Conservation (phyloP, 2,797 vertebrate genomes). For the Ceryle rudis region DNA sequence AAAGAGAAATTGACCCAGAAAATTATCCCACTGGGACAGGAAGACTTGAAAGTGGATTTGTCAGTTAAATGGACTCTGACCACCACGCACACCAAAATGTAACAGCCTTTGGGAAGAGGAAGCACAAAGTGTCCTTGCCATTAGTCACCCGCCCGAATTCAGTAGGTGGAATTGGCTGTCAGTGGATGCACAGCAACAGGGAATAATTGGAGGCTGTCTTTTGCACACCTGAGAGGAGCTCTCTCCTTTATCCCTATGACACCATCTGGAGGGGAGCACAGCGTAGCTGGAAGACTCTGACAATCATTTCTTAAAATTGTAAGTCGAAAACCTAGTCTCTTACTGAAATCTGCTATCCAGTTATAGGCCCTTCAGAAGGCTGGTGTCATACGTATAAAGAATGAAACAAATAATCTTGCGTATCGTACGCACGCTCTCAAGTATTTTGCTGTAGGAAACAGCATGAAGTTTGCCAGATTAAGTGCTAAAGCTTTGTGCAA, state of each 20-base stretch:
- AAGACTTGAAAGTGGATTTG: not conserved
- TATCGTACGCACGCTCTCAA: fast-evolving
- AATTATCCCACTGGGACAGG: not conserved
- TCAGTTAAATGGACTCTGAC: not conserved
- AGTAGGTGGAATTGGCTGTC: not conserved
- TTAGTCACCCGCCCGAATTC: not conserved
- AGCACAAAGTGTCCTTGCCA: not conserved
- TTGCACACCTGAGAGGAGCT: not conserved
- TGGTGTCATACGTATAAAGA: not conserved
- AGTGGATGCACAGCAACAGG: not conserved
- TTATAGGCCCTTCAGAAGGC: not conserved
- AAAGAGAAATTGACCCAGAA: not conserved
- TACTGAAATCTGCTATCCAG: not conserved
- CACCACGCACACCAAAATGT: not conserved
- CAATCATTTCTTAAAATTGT: not conserved
- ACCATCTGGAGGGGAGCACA: not conserved
- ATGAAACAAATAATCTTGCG: fast-evolving
- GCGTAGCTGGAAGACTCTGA: not conserved
- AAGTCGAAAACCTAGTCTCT: not conserved
- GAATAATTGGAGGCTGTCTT: not conserved
- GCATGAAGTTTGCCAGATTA: not conserved
- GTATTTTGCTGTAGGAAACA: not conserved
- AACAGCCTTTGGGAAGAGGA: not conserved
- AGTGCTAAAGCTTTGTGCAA: not conserved
- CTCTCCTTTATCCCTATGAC: not conserved